A percentile compares a stretch with the other conserved stretches of the same genome.
phyloP scores from a whole-genome alignment of 2,888 invertebrate species.

The Rhorus exstirpatorius region DNA sequence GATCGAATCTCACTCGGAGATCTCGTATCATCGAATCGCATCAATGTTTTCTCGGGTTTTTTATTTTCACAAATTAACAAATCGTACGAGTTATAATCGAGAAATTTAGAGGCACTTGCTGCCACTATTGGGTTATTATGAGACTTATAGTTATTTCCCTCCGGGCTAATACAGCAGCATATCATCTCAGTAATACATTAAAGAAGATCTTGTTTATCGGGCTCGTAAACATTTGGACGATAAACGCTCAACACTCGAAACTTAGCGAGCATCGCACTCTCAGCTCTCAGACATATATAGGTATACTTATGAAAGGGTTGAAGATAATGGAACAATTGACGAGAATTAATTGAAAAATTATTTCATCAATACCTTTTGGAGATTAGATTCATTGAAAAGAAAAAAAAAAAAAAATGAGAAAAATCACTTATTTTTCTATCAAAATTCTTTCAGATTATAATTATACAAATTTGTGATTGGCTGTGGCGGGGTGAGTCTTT shows the following conservation, averaged over 20 bases:
- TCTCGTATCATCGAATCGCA: too few species aligned
- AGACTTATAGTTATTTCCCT: conserved; percentile 53
- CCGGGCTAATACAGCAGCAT: conserved; percentile 67
- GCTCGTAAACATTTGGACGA: conserved; percentile 81
- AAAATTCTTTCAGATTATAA: too few species aligned
- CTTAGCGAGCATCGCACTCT: conserved; percentile 74
- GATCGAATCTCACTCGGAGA: background rate
- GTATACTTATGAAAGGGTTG: conserved; percentile 13
- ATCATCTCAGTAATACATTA: conserved; percentile 75
- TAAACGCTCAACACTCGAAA: conserved; percentile 76
- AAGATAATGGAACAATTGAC: conserved; percentile 8
- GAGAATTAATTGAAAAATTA: conserved; percentile 30
- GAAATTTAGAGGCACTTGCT: conserved; percentile 54
- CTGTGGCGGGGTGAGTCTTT: too few species aligned
- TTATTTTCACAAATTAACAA: conserved; percentile 39
- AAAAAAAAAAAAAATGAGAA: too few species aligned
- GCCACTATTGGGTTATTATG: conserved; percentile 48
- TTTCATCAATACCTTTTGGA: conserved; percentile 10
- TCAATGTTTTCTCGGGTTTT: conserved; percentile 14
- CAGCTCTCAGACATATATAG: conserved; percentile 26
- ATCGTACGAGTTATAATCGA: conserved; percentile 30
- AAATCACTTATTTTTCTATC: too few species aligned
- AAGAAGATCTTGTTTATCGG: conserved; percentile 81
- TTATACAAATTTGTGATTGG: too few species aligned
- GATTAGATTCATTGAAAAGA: background rate